Evolutionary conservation across 2,888 invertebrate species (phyloP).

Genomic region (Acheta domesticus): DNA sequence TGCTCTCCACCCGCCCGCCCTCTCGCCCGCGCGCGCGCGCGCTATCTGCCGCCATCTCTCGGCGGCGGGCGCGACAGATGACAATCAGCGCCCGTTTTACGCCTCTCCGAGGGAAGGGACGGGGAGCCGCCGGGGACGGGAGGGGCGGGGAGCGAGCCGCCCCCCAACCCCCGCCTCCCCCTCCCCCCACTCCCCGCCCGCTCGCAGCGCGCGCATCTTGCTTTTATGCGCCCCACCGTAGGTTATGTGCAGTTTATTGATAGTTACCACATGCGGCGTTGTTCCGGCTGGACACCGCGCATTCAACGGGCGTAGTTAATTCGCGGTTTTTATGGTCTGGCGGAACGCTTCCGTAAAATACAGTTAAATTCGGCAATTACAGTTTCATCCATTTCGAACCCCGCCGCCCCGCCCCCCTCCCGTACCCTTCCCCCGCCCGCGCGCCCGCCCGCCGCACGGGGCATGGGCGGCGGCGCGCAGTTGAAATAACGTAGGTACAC

Average conservation of each 20-base stretch:
- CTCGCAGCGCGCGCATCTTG: constrained; percentile 4
- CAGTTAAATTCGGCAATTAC: constrained; percentile 18
- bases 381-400: neutral
- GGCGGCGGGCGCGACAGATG: too few relatives aligned
- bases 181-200: neutral
- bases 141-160: too few relatives aligned
- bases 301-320: neutral
- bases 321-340: neutral
- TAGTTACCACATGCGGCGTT: constrained; percentile 1
- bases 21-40: too few relatives aligned
- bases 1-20: too few relatives aligned
- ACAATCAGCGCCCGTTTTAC: too few relatives aligned
- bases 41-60: too few relatives aligned
- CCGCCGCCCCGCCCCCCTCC: neutral
- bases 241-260: constrained; percentile 9
- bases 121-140: too few relatives aligned
- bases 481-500: neutral
- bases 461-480: neutral
- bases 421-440: neutral
- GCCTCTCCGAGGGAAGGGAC: too few relatives aligned
- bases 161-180: neutral
- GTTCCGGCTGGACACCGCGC: neutral
- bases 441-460: neutral
- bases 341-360: neutral
- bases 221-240: neutral